Conservation (phyloP, 2,113 vertebrate species). For the Orcinus orca region DNA sequence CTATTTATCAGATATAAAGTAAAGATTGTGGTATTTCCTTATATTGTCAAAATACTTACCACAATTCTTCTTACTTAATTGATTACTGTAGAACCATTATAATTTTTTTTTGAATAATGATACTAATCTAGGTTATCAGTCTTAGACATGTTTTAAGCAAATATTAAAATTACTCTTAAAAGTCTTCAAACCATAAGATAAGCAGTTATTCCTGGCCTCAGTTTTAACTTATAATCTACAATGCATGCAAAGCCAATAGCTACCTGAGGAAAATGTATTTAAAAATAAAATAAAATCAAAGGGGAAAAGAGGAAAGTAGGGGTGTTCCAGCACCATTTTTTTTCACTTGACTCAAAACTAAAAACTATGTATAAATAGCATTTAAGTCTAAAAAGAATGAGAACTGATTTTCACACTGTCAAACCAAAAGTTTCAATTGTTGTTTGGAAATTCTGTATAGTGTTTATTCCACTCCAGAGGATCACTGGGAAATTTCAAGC, state of each 20-base stretch:
- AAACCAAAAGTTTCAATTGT: background rate
- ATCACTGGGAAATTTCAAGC: background rate
- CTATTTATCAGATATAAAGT: constrained; percentile 72
- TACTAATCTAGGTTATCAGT: background rate
- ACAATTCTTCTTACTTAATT: constrained; percentile 71
- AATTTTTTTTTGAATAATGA: constrained; percentile 48
- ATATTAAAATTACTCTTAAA: constrained; percentile 49
- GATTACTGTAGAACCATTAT: constrained; percentile 36
- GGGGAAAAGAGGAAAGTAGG: background rate
- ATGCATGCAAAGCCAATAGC: background rate
- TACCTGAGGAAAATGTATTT: background rate
- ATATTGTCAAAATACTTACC: constrained; percentile 69
- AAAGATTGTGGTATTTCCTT: constrained; percentile 50
- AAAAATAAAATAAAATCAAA: constrained; percentile 39
- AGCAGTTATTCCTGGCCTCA: background rate
- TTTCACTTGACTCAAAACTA: constrained; percentile 11
- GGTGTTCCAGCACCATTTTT: constrained; percentile 30
- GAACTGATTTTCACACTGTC: constrained; percentile 56
- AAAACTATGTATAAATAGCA: background rate
- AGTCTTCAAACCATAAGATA: background rate
- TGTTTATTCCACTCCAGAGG: constrained; percentile 44
- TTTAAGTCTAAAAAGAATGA: constrained; percentile 61
- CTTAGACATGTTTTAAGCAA: constrained; percentile 54
- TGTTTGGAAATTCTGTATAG: constrained; percentile 45
- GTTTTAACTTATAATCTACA: constrained; percentile 27